Evolutionary conservation across 2,888 invertebrate species (phyloP).

Genomic region (Carcina quercana): DNA sequence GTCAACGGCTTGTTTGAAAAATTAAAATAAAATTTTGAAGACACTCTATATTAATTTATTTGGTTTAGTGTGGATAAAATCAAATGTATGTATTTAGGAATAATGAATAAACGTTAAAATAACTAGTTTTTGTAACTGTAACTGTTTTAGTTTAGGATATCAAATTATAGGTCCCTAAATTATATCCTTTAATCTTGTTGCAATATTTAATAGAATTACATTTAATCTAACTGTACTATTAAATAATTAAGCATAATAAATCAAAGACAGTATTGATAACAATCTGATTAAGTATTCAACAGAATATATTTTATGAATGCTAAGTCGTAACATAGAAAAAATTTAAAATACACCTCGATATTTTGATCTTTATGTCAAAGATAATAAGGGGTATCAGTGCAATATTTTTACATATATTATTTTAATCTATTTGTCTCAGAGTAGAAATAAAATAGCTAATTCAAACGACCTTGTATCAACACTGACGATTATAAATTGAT

Average conservation of each 20-base stretch:
- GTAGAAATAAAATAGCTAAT: not conserved
- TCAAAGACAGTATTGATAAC: not conserved
- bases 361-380: not conserved
- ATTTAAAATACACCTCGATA: not conserved
- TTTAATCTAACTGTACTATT: conserved; percentile 3
- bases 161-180: too few relatives aligned
- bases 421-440: not conserved
- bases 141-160: too few relatives aligned
- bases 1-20: too few relatives aligned
- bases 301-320: not conserved
- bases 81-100: too few relatives aligned
- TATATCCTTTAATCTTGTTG: too few relatives aligned
- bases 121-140: too few relatives aligned
- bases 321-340: too few relatives aligned
- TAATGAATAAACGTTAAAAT: too few relatives aligned
- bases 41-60: too few relatives aligned
- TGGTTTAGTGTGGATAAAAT: too few relatives aligned
- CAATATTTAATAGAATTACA: too few relatives aligned
- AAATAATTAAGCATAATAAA: conserved; percentile 3
- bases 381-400: not conserved
- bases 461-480: conserved; percentile 5
- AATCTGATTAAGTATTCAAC: conserved; percentile 4
- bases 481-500: conserved; percentile 5
- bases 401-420: not conserved
- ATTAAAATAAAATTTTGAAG: too few relatives aligned